phyloP scores from a whole-genome alignment of 64 coral and sea anemone genomes.

The Dendronephthya gigantea region DNA sequence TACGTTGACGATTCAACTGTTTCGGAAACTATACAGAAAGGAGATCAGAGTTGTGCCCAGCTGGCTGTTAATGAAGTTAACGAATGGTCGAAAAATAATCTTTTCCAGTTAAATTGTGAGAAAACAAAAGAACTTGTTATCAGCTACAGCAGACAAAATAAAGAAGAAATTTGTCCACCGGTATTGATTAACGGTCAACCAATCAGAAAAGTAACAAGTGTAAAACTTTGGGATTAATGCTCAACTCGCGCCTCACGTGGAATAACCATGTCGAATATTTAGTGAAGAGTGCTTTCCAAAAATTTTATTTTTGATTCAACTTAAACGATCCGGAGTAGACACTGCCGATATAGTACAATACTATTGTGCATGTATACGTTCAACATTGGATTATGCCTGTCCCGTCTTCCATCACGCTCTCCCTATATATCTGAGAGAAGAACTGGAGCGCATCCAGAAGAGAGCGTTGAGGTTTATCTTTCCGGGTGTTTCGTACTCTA shows the following conservation, averaged over 20 bases:
- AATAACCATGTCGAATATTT: conserved; percentile 27
- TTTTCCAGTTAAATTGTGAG: conserved; percentile 14
- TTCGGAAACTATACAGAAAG: neutral
- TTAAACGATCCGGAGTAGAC: conserved; percentile 4
- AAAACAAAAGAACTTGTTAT: neutral
- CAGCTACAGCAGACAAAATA: neutral
- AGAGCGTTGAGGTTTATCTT: conserved; percentile 12
- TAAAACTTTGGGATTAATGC: conserved; percentile 16
- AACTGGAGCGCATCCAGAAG: neutral
- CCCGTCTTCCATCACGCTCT: conserved; percentile 21
- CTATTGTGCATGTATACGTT: neutral
- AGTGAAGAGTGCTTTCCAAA: conserved; percentile 13
- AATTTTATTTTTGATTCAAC: conserved; percentile 29
- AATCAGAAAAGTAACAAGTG: neutral
- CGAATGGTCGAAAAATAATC: neutral
- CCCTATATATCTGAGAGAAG: conserved; percentile 12
- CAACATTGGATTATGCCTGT: conserved; percentile 15
- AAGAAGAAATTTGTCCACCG: neutral
- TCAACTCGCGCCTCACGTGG: conserved; percentile 17
- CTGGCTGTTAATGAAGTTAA: neutral
- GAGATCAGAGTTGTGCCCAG: neutral
- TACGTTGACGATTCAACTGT: neutral
- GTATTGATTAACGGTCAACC: neutral
- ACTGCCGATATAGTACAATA: conserved; percentile 15
- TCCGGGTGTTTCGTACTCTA: neutral